A percentile compares a stretch with the other conserved stretches of the same genome.
phyloP scores from a whole-genome alignment of 2,113 vertebrate genomes.

The Heterotis niloticus region DNA sequence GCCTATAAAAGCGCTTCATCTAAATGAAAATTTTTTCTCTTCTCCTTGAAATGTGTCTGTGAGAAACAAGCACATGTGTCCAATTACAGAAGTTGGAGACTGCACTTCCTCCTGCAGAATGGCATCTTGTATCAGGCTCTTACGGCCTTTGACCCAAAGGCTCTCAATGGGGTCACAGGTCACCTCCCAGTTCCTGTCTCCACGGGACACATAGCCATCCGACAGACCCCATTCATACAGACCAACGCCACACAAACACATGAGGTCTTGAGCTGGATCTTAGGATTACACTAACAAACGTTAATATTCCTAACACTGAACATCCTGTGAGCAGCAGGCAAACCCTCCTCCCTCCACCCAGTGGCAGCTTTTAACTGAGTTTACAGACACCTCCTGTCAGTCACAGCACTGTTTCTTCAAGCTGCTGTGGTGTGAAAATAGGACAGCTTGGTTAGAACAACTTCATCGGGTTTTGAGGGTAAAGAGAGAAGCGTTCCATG shows the following conservation, averaged over 20 bases:
- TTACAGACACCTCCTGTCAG: neutral
- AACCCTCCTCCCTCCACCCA: neutral
- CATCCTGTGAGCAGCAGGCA: slow-evolving; percentile 6
- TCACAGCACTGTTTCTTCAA: neutral
- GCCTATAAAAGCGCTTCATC: neutral
- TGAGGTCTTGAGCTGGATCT: neutral
- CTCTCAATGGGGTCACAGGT: slow-evolving; percentile 19
- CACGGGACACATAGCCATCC: neutral
- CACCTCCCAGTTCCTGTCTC: slow-evolving; percentile 26
- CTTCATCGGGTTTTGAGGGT: neutral
- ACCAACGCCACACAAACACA: slow-evolving; percentile 12
- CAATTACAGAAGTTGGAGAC: neutral
- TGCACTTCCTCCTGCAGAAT: neutral
- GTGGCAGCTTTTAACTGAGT: neutral
- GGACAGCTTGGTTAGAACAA: neutral
- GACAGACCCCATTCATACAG: neutral
- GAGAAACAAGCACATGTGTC: neutral
- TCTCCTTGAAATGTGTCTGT: neutral
- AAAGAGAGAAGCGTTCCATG: neutral
- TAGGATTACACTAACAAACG: slow-evolving; percentile 27
- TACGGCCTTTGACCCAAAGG: slow-evolving; percentile 7
- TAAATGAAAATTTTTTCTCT: neutral
- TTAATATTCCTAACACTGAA: slow-evolving; percentile 22
- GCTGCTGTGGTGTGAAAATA: neutral
- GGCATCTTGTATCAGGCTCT: no score